Evolutionary conservation across 2,888 invertebrate genomes (phyloP).

Genomic region (Nysson spinosus): DNA sequence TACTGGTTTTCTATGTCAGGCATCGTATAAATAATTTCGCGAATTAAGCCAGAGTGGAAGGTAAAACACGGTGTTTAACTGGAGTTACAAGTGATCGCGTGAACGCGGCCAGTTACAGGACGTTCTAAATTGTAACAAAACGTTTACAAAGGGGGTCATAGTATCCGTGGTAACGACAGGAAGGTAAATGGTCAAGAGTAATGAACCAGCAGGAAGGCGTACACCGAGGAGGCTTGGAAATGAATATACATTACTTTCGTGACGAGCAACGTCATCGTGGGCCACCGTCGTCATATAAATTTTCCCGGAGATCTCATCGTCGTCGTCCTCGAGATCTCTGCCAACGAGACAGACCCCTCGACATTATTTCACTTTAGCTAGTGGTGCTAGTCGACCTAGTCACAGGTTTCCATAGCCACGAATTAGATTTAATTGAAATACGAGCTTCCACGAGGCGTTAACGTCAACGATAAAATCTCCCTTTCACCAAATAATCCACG

Average conservation of each 20-base stretch:
- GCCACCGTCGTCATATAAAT: conserved; percentile 51
- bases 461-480: conserved; percentile 54
- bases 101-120: conserved; percentile 12
- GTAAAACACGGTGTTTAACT: background rate
- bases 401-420: conserved; percentile 40
- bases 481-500: no score
- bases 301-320: no score
- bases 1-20: no score
- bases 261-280: conserved; percentile 44
- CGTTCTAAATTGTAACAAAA: conserved; percentile 55
- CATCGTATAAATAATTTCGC: no score
- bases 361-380: conserved; percentile 55
- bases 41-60: conserved; percentile 2
- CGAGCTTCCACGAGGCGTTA: conserved; percentile 45
- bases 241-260: conserved; percentile 58
- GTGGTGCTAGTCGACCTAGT: conserved; percentile 36
- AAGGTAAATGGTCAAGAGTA: conserved; percentile 37
- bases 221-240: conserved; percentile 49
- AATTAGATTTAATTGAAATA: conserved; percentile 61
- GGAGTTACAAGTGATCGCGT: conserved; percentile 9
- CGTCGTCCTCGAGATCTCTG: no score
- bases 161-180: conserved; percentile 38
- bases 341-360: conserved; percentile 10
- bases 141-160: conserved; percentile 47
- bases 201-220: conserved; percentile 21